These are phyloP conservation scores for Pachymerium ferrugineum DNA, from an alignment of 2,888 invertebrate species.

Conservation along the genomic window DNA sequence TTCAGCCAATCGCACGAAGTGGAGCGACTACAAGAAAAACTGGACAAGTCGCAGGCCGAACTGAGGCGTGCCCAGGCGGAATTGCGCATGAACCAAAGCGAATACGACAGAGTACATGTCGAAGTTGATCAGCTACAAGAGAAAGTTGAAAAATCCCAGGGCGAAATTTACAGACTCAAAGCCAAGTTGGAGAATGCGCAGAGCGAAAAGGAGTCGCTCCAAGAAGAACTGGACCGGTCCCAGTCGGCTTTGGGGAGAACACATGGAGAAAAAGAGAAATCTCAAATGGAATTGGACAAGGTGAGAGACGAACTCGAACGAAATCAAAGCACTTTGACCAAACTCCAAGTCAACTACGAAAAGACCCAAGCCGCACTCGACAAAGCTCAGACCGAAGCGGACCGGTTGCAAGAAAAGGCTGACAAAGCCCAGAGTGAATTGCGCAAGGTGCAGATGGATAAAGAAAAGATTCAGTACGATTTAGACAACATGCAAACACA, in stretches of 20 bases:
- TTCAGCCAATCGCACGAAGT: constrained; percentile 71
- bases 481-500: constrained; percentile 85
- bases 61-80: constrained; percentile 82
- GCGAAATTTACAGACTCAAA: constrained; percentile 88
- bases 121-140: constrained; percentile 74
- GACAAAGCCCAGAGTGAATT: constrained; percentile 41
- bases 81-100: constrained; percentile 82
- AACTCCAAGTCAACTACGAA: constrained; percentile 85
- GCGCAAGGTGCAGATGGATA: constrained; percentile 64
- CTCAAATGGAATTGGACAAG: constrained; percentile 47
- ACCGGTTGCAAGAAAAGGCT: constrained; percentile 75
- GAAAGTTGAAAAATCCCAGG: constrained; percentile 88
- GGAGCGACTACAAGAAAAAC: constrained; percentile 66
- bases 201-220: constrained; percentile 85
- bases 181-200: constrained; percentile 91
- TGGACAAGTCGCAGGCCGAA: constrained; percentile 78
- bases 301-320: constrained; percentile 44
- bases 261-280: constrained; percentile 82
- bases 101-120: constrained; percentile 76
- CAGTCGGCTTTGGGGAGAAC: constrained; percentile 76
- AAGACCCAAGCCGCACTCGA: constrained; percentile 82
- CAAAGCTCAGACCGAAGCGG: constrained; percentile 82
- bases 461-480: constrained; percentile 84
- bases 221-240: constrained; percentile 83
- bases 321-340: constrained; percentile 73